Base-by-base conservation (phyloP, 2,113 vertebrate genomes). In the Solenodon paradoxus region DNA sequence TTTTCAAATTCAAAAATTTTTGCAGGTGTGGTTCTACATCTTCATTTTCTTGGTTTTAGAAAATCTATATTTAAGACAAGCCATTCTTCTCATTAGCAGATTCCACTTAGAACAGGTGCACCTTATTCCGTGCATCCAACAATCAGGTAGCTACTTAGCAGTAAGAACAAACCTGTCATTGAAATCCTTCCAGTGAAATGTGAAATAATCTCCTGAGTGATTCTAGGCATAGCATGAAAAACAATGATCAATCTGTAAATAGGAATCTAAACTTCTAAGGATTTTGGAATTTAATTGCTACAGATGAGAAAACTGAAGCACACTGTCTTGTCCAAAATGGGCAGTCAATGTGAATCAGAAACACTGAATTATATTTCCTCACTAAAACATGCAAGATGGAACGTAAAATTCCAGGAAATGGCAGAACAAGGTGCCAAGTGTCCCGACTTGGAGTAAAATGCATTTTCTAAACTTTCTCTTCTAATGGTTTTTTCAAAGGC, bases 11-110 rank as follows among this genome's bases (percentile, higher is more conserved):
- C 28, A 82, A 79, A 90, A 55, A 64, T 57, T 92, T 92, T 81
- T 95, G 77, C 91, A 97, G 95, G 88, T 97, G 69, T 96, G 82
- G 94, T 90, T 86, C 63, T 87, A 91, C 83, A 69, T 75, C 88
- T 83, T 38, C 63, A 94, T 71, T 79, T 78, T 85, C 49, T 94
- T 93, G 42, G 49, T 92, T 95, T 94, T 82, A 94, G 75, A 92
- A 95, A 91, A 35, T 88, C 38, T 85, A 3, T 84, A 57, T 69
- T 92, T 90, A 51, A 92, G 85, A 88, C 42, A 45, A 85, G 59
- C 19, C 69, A 45, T 74, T 55, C 49, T 87, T 83, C 69, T 92
- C 90, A 86, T 64, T 51, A 90, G 28, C 61, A 95, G 63, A 26
- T 81, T 86, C 19, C 40, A 57, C 20, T 92, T 66, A 80, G 42